A percentile compares a stretch with the other conserved stretches of the same genome.
These are phyloP conservation scores for Dreissena rostriformis DNA, from an alignment of 1,140 invertebrate species.

Conservation along the genomic window DNA sequence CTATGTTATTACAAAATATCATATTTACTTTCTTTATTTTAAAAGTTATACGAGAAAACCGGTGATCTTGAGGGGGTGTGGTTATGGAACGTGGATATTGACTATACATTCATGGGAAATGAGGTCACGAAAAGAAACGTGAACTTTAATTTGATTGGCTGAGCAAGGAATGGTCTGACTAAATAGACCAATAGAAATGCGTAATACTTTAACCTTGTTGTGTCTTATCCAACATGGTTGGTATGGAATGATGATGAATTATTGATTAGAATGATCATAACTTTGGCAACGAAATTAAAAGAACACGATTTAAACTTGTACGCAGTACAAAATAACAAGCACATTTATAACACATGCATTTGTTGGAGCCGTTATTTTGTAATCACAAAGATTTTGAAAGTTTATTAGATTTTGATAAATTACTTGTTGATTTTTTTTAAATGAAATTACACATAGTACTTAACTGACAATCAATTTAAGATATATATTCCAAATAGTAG, in stretches of 20 bases:
- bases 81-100: conserved; percentile 35
- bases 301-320: background rate
- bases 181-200: conserved; percentile 41
- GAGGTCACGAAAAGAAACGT: background rate
- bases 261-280: background rate
- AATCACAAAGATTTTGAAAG: background rate
- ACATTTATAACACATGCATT: background rate
- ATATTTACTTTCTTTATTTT: too few species aligned
- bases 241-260: conserved; percentile 1
- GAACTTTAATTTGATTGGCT: conserved; percentile 47
- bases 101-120: conserved; percentile 5
- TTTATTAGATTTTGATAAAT: too few species aligned
- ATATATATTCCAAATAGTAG: too few species aligned
- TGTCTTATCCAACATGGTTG: background rate
- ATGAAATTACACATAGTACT: too few species aligned
- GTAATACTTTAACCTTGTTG: conserved; percentile 9
- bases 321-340: background rate
- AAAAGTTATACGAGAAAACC: too few species aligned
- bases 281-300: background rate
- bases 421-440: too few species aligned
- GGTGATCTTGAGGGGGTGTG: conserved; percentile 34
- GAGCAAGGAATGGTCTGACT: conserved; percentile 32
- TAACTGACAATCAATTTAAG: too few species aligned
- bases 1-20: background rate
- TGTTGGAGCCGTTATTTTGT: too few species aligned